Percentiles rank a stretch among this genome's conserved stretches.
These are phyloP conservation scores for Lepus oiostolus DNA, from an alignment of 2,797 vertebrate genomes.

Conservation along the genomic window DNA sequence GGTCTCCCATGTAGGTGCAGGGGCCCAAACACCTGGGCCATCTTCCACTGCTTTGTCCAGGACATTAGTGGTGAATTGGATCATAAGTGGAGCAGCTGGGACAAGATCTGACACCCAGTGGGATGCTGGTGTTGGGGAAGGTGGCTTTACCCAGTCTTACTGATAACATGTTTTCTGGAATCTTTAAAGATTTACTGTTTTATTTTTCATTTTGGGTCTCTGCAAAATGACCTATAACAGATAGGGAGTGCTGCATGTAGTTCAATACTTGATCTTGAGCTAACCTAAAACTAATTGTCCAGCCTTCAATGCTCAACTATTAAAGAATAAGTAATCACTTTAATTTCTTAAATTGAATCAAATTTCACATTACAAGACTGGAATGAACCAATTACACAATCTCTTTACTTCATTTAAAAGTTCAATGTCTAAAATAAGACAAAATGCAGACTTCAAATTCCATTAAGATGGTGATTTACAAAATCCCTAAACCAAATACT, in stretches of 20 bases:
- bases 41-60: no score
- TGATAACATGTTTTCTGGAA: no score
- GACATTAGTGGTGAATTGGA: no score
- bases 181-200: slow-evolving; percentile 1
- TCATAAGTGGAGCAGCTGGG: no score
- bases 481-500: slow-evolving; percentile 54
- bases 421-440: background rate
- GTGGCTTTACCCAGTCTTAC: no score
- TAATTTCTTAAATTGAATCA: background rate
- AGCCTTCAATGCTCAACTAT: background rate
- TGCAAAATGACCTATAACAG: background rate
- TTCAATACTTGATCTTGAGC: background rate
- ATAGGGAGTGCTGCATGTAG: background rate
- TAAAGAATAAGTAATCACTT: slow-evolving; percentile 47
- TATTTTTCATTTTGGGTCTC: slow-evolving; percentile 13
- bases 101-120: no score
- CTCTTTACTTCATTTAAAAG: slow-evolving; percentile 11
- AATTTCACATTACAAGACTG: background rate
- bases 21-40: no score
- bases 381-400: background rate
- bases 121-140: no score
- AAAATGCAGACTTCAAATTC: background rate
- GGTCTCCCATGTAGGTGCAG: no score
- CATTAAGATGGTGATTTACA: slow-evolving; percentile 18
- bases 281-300: background rate